Conservation (phyloP, 23 tunicate genomes). For the Styela plicata region DNA sequence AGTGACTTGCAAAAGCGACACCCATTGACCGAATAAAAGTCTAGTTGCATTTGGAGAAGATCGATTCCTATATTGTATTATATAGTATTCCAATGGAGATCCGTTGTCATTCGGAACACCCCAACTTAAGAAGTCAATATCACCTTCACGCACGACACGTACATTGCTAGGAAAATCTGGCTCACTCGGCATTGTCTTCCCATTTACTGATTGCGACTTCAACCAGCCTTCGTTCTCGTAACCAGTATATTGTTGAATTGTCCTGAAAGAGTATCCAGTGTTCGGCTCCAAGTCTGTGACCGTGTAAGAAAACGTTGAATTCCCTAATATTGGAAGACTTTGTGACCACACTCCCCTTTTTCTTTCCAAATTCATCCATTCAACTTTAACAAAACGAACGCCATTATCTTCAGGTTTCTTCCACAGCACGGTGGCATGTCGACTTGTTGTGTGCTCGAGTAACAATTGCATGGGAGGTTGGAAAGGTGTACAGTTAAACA, state of each 20-base stretch:
- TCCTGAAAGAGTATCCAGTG: conserved; percentile 22
- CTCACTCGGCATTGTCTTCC: conserved; percentile 7
- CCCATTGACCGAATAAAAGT: neutral
- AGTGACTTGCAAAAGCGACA: neutral
- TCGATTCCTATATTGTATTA: conserved; percentile 37
- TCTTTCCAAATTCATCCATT: conserved; percentile 3
- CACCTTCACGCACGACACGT: conserved; percentile 6
- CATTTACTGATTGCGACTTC: neutral
- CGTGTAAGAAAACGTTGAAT: conserved; percentile 1
- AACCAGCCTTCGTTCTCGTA: conserved; percentile 18
- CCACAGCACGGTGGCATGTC: conserved; percentile 6
- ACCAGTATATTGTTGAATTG: conserved; percentile 23
- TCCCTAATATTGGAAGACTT: neutral
- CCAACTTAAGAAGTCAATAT: conserved; percentile 21
- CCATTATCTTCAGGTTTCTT: conserved; percentile 12
- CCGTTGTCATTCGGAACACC: conserved; percentile 1
- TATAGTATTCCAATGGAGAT: neutral
- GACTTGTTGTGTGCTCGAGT: neutral
- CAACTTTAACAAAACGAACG: conserved; percentile 2
- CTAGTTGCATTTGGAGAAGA: conserved; percentile 30
- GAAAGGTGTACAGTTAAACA: conserved; percentile 2
- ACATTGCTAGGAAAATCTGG: conserved; percentile 44
- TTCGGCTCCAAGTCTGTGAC: conserved; percentile 13
- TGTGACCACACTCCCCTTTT: neutral
- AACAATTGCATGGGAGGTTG: conserved; percentile 8